Conservation (phyloP, 2,797 vertebrate species). For the Protonibea diacanthus region DNA sequence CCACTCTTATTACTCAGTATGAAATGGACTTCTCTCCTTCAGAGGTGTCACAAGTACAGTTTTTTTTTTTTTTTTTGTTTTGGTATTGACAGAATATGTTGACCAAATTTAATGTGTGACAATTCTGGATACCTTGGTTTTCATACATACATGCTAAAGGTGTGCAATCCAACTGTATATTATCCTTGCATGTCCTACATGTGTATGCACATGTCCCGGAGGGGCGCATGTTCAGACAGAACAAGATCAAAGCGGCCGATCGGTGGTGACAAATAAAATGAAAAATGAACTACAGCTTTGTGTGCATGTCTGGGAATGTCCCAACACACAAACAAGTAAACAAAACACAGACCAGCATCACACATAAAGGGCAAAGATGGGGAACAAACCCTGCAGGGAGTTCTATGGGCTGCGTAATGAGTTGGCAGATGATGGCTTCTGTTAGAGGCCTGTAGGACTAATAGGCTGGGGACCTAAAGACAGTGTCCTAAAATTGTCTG, state of each 20-base stretch:
- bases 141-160: neutral
- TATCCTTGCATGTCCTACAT: neutral
- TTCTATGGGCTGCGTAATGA: constrained; percentile 44
- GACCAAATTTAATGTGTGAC: too few relatives aligned
- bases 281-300: constrained; percentile 27
- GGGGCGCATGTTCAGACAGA: constrained; percentile 1
- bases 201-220: neutral
- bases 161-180: constrained; percentile 13
- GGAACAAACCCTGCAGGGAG: constrained; percentile 33
- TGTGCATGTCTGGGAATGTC: constrained; percentile 34
- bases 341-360: constrained; percentile 27
- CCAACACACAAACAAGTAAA: constrained; percentile 47
- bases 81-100: too few relatives aligned
- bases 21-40: neutral
- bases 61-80: neutral
- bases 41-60: neutral
- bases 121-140: neutral
- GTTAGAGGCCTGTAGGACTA: constrained; percentile 33
- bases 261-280: constrained; percentile 18
- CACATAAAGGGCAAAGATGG: constrained; percentile 22
- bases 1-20: neutral
- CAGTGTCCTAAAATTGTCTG: constrained; percentile 23
- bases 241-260: constrained; percentile 11
- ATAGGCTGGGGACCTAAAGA: constrained; percentile 36
- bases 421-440: constrained; percentile 42